Conservation (phyloP, 2,797 vertebrate species). For the Onychomys arenicola region DNA sequence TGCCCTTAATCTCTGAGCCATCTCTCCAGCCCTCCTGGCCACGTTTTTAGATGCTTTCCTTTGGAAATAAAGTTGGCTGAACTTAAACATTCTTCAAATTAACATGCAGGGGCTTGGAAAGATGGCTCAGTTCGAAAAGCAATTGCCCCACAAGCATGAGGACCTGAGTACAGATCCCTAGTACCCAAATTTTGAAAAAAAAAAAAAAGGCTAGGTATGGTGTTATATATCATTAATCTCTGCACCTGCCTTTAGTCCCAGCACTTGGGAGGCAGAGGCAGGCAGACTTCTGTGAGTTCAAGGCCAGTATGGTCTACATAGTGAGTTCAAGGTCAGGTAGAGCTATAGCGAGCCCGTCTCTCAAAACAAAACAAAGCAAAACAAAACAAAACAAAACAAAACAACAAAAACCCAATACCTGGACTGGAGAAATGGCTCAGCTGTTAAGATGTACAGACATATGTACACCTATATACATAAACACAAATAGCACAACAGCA, state of each 20-base stretch:
- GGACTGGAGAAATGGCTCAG: not conserved
- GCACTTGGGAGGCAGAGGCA: not conserved
- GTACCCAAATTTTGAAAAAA: too few species aligned
- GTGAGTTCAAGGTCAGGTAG: not conserved
- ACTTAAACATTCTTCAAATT: slow-evolving; percentile 30
- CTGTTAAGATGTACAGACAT: not conserved
- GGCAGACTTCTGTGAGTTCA: not conserved
- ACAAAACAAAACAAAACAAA: not conserved
- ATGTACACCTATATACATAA: not conserved
- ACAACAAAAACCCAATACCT: not conserved
- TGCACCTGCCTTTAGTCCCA: not conserved
- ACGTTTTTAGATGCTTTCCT: slow-evolving; percentile 25
- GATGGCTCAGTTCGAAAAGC: not conserved
- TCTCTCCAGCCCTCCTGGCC: not conserved
- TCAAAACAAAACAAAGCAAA: not conserved
- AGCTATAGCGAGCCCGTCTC: not conserved
- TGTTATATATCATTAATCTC: not conserved
- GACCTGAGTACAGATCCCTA: not conserved
- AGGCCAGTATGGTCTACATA: not conserved
- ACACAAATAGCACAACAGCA: not conserved
- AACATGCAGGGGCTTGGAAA: not conserved
- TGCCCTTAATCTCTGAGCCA: not conserved
- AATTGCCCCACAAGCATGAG: not conserved
- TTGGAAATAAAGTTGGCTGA: slow-evolving; percentile 45
- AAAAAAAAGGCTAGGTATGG: not conserved